Base-by-base conservation (phyloP, 2,113 vertebrate species). In the Heteronetta atricapilla region DNA sequence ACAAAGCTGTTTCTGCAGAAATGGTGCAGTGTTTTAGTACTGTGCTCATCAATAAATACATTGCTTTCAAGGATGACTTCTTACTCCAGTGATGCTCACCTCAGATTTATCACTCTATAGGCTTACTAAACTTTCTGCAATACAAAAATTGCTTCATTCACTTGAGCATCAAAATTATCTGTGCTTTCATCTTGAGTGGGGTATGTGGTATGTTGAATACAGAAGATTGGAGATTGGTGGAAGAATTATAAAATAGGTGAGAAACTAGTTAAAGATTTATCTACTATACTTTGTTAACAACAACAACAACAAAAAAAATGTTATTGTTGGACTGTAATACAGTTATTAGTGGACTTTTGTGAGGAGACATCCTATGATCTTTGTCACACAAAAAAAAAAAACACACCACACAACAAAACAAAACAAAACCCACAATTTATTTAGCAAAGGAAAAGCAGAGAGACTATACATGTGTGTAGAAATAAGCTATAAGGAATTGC, bases 361-460 rank as follows among this genome's bases (percentile, higher is more conserved):
- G 50, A 66, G 34, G 82, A 53, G 21, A 25, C 22, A 38, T 48
- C 7, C 40, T 84, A 40, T 5, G 20, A 62, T 44, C 22, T 81
- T 70, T 48, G 11, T 64, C 21, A 28, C 34, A 78, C 23, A 28
- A 31, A 78, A 58, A 88, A 82, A 79, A 68, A 48, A 53, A 81
- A n/a, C n/a, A n/a, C n/a, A n/a, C n/a, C n/a, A n/a, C n/a, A n/a
- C n/a, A n/a, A n/a, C n/a, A n/a, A n/a, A n/a, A n/a, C n/a, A 78
- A 77, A 53, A 88, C 64, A 75, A 68, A 48, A 48, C 76, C 74
- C 67, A 48, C 20, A 19, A 36, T 58, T 73, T 82, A 64, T 86
- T 73, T 74, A 82, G 33, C 60, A 48, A 92, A 74, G 25, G 18
- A 42, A 52, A 73, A 89, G 67, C 81, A 44, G 46, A 85, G 33